These are phyloP conservation scores for Coccyzus lansbergi DNA, from an alignment of 2,797 vertebrate genomes.

Conservation along the genomic window DNA sequence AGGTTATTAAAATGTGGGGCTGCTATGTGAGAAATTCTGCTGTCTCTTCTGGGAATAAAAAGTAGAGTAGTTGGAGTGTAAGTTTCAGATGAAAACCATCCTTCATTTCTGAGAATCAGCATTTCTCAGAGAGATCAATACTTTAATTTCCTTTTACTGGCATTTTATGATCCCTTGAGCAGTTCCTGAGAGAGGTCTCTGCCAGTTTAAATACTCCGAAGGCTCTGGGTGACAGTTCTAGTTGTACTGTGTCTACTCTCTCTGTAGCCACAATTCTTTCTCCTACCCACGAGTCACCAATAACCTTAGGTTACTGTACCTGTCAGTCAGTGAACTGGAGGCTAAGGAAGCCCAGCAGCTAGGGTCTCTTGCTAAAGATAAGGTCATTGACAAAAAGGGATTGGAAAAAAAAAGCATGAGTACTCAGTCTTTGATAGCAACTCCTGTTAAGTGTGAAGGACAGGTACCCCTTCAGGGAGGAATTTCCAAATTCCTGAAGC, in stretches of 20 bases:
- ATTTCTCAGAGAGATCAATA: background rate
- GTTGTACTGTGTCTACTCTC: background rate
- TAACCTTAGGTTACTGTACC: background rate
- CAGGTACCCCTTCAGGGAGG: background rate
- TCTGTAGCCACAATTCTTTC: background rate
- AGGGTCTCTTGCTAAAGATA: background rate
- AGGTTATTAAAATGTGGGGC: background rate
- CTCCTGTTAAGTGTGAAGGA: background rate
- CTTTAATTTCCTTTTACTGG: background rate
- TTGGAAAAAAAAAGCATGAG: background rate
- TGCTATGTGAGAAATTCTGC: background rate
- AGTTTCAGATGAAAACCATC: background rate
- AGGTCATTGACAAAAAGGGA: background rate
- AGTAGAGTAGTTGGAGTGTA: background rate
- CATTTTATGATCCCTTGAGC: background rate
- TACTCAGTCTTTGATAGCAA: background rate
- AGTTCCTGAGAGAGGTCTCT: background rate
- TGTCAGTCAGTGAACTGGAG: background rate
- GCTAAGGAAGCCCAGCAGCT: background rate
- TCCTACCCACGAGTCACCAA: background rate
- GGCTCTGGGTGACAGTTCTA: background rate
- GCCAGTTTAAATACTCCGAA: background rate
- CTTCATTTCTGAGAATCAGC: background rate
- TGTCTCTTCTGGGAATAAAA: background rate
- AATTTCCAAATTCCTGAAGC: background rate